Evolutionary conservation across 1,140 invertebrate species (phyloP).

Genomic region (Chelonus insularis): DNA sequence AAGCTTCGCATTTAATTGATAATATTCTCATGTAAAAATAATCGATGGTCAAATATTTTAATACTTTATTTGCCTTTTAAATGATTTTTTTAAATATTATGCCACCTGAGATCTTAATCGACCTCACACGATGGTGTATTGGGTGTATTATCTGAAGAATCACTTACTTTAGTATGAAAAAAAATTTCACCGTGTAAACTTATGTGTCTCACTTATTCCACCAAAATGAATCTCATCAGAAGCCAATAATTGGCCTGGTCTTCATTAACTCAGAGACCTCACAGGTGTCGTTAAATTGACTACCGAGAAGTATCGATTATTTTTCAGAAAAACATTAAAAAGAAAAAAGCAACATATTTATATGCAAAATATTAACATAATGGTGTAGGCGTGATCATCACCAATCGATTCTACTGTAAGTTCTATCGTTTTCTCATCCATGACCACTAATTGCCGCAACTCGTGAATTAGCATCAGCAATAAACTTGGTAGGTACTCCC

Average conservation of each 20-base stretch:
- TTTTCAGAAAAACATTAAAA: not conserved
- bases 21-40: no score
- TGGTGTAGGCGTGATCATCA: no score
- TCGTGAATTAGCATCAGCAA: conserved; percentile 40
- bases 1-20: no score
- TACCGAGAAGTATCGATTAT: not conserved
- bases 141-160: not conserved
- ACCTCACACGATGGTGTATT: conserved; percentile 26
- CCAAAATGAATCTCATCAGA: not conserved
- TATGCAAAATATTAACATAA: no score
- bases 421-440: no score
- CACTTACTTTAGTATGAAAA: conserved; percentile 7
- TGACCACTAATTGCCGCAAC: conserved; percentile 36
- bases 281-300: not conserved
- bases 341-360: not conserved
- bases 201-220: not conserved
- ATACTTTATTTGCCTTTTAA: not conserved
- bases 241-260: not conserved
- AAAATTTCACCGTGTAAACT: no score
- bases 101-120: conserved; percentile 27
- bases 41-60: not conserved
- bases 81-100: not conserved
- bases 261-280: not conserved
- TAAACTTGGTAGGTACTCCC: conserved; percentile 38
- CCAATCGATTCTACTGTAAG: no score